Conservation (phyloP, 1,140 invertebrate species). For the Ips nitidus region DNA sequence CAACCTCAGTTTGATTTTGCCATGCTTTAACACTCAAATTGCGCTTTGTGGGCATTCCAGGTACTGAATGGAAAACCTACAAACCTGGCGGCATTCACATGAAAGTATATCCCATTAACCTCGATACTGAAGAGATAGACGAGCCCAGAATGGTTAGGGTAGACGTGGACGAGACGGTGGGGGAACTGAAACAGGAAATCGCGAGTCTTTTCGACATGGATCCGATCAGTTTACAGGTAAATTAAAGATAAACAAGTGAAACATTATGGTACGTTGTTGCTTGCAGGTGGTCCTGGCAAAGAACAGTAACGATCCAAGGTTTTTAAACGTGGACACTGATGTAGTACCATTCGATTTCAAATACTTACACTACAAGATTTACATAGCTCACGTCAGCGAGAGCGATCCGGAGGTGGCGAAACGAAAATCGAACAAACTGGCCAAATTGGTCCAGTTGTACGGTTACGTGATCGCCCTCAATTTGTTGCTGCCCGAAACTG, state of each 20-base stretch:
- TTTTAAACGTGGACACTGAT: constrained; percentile 54
- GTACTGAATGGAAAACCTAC: constrained; percentile 63
- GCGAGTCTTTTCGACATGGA: constrained; percentile 55
- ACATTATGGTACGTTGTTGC: not conserved
- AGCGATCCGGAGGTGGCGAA: constrained; percentile 43
- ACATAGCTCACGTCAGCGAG: constrained; percentile 47
- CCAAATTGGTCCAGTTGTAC: constrained; percentile 58
- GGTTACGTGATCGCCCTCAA: constrained; percentile 63
- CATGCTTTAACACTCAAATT: too few species aligned
- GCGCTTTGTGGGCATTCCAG: constrained; percentile 17
- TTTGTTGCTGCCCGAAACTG: constrained; percentile 62
- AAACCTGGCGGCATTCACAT: constrained; percentile 65
- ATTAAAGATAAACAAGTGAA: not conserved
- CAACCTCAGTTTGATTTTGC: too few species aligned
- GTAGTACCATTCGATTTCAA: constrained; percentile 43
- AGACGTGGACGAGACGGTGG: constrained; percentile 60
- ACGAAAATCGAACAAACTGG: constrained; percentile 51
- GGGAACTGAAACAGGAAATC: constrained; percentile 63
- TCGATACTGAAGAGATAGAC: constrained; percentile 63
- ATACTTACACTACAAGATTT: constrained; percentile 57
- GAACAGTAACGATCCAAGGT: constrained; percentile 55
- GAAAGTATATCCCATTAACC: constrained; percentile 66
- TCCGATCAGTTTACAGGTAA: constrained; percentile 55
- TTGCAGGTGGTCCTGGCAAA: constrained; percentile 53
- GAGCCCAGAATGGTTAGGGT: constrained; percentile 64